Evolutionary conservation across 2,888 invertebrate genomes (phyloP).

Genomic region (Congeria kusceri): DNA sequence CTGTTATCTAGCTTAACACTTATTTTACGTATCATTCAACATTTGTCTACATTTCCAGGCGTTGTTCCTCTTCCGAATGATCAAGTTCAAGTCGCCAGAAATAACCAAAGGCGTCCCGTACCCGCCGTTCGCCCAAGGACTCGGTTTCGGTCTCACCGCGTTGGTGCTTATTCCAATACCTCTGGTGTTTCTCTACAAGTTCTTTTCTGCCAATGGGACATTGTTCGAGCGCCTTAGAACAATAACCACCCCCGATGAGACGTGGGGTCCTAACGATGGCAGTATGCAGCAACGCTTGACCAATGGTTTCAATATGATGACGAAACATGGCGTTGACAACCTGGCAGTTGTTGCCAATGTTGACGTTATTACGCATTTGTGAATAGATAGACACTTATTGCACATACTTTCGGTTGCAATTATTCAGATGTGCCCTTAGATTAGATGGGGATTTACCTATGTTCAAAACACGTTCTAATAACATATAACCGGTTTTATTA

Average conservation of each 20-base stretch:
- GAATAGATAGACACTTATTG: no score
- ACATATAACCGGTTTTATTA: no score
- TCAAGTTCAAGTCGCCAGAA: slow-evolving; percentile 59
- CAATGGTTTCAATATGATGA: slow-evolving; percentile 31
- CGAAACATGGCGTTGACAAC: slow-evolving; percentile 53
- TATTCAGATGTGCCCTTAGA: no score
- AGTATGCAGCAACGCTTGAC: slow-evolving; percentile 28
- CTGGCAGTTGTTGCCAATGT: slow-evolving; percentile 7
- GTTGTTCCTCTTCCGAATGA: slow-evolving; percentile 72
- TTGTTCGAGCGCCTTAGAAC: slow-evolving; percentile 55
- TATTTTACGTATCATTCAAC: no score
- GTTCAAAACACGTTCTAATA: no score
- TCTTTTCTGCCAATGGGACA: slow-evolving; percentile 43
- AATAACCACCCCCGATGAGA: slow-evolving; percentile 67
- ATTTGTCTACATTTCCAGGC: no score
- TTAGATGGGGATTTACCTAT: no score
- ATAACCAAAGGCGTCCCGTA: slow-evolving; percentile 57
- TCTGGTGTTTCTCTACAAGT: slow-evolving; percentile 60
- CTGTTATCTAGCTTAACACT: no score
- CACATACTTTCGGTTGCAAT: no score
- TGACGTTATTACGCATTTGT: no score
- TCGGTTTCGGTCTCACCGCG: slow-evolving; percentile 70
- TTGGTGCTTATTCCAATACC: slow-evolving; percentile 71
- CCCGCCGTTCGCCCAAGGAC: slow-evolving; percentile 69
- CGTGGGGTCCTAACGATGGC: slow-evolving; percentile 75